Evolutionary conservation across 2,113 vertebrate species (phyloP), one percentile per base, ranked within the genome.

Genomic region (Rattus rattus): DNA sequence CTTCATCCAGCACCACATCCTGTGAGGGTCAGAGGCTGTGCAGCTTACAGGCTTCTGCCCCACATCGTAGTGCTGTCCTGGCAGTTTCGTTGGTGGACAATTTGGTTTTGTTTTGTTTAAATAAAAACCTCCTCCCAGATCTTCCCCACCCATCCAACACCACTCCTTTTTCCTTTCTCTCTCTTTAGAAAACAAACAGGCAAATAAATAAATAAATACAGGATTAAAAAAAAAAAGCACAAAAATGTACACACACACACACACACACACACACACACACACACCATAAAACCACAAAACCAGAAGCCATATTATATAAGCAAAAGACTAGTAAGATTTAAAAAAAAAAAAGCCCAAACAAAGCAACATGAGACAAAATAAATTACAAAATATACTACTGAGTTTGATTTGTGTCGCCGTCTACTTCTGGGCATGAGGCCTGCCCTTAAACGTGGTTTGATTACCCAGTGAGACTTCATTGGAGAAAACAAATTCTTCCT

Each of bases 11-110:
- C 49, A 22, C 39, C 39, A 10, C 2, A 2, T 61, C 33, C 47
- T 52, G 5, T 59, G 0, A 22, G 20, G 33, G 4, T 0, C 5
- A 9, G 11, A 84, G 22, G 43, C 43, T 61, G 17, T 43, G 7
- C 3, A 0, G 52, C n/a, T 7, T 2, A 6, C 52, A 30, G 9
- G 61, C 77, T 26, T 91, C 49, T 61, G 69, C 81, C 36, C 7
- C n/a, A 43, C 26, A 1, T 20, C 28, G 69, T 49, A 0, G 49
- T 28, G 39, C 56, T 83, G 47, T 33, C 81, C 22, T 39, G 5
- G 3, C 2, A 0, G 69, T 49, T 17, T 16, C 69, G 22, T 59
- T 54, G 30, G 9, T 49, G 24, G n/a, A 56, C n/a, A 54, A 8
- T 63, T 22, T 75, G 20, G 2, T 24, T 70, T 70, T 70, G 69